These are phyloP conservation scores for Cisticola juncidis DNA, from an alignment of 2,113 vertebrate genomes.

Conservation along the genomic window DNA sequence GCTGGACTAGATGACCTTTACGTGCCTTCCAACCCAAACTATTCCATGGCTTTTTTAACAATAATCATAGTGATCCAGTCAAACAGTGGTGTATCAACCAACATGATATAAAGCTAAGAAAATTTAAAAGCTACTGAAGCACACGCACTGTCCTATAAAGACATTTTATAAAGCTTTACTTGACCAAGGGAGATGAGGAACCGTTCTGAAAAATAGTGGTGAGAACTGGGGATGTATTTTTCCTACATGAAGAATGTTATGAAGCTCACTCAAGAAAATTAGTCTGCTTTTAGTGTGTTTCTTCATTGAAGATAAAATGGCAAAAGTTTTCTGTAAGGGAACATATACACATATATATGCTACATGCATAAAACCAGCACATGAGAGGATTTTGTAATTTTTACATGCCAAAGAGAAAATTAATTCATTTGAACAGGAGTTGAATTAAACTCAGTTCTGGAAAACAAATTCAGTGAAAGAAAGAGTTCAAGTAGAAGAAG, in stretches of 20 bases:
- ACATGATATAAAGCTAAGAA: not conserved
- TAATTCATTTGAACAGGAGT: constrained; percentile 7
- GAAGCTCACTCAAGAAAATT: not conserved
- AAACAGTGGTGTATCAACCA: not conserved
- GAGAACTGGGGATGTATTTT: not conserved
- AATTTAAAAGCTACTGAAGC: not conserved
- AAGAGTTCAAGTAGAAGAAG: not conserved
- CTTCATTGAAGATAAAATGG: not conserved
- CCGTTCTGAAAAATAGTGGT: not conserved
- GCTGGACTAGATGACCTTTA: not conserved
- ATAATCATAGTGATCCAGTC: not conserved
- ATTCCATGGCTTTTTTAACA: not conserved
- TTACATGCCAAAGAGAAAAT: constrained; percentile 22
- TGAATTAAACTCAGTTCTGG: not conserved
- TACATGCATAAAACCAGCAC: not conserved
- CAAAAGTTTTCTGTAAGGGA: not conserved
- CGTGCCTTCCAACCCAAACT: not conserved
- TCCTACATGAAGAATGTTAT: not conserved
- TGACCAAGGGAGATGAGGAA: not conserved
- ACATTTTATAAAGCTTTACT: not conserved
- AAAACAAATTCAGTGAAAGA: constrained; percentile 15
- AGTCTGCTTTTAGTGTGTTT: not conserved
- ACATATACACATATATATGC: not conserved
- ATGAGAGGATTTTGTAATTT: not conserved
- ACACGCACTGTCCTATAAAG: not conserved